Conservation (phyloP, 2,113 vertebrate genomes). For the Setophaga kirtlandii region DNA sequence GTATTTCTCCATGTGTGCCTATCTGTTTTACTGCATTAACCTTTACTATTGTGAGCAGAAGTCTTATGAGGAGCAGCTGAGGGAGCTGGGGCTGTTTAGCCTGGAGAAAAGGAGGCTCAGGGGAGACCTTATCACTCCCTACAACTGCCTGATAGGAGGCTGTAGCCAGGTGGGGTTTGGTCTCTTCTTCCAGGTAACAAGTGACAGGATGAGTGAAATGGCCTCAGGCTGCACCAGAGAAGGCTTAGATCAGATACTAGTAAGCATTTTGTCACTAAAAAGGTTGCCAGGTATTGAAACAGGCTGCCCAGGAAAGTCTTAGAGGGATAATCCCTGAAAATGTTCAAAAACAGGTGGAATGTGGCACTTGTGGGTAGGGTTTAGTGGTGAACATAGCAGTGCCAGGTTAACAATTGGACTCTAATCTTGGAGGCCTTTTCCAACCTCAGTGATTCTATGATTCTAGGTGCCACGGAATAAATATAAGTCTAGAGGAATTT, state of each 20-base stretch:
- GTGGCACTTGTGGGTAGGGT: background rate
- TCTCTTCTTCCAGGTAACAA: background rate
- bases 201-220: background rate
- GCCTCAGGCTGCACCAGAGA: background rate
- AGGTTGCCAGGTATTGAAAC: background rate
- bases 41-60: background rate
- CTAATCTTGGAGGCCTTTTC: background rate
- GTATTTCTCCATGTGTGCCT: background rate
- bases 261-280: background rate
- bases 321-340: background rate
- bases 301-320: background rate
- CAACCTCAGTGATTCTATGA: background rate
- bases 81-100: background rate
- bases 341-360: background rate
- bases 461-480: background rate
- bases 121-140: background rate
- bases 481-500: background rate
- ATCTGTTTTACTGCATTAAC: background rate
- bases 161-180: background rate
- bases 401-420: background rate
- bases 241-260: background rate
- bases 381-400: background rate
- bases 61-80: background rate
- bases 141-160: background rate
- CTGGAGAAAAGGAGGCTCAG: background rate